Conservation (phyloP, 2,888 invertebrate genomes). For the Cephus pulcher region DNA sequence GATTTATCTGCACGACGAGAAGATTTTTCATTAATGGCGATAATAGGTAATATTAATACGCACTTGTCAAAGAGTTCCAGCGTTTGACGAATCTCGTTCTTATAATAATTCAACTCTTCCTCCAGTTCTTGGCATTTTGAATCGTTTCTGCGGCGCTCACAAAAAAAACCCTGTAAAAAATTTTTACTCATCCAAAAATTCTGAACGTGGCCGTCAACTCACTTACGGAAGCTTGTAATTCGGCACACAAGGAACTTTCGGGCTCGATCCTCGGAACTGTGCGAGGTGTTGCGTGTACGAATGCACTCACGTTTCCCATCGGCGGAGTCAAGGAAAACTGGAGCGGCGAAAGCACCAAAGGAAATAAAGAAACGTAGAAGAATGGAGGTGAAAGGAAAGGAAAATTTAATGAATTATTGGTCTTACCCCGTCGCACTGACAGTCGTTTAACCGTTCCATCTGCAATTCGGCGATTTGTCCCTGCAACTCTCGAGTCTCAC, state of each 20-base stretch:
- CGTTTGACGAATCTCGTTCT: conserved; percentile 33
- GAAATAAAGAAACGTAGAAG: too few species aligned
- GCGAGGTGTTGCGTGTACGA: conserved; percentile 33
- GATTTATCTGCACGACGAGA: too few species aligned
- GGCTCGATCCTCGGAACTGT: conserved; percentile 17
- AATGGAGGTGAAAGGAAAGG: too few species aligned
- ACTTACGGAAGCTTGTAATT: conserved; percentile 44
- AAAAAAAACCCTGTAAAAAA: conserved; percentile 39
- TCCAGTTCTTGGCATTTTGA: conserved; percentile 35
- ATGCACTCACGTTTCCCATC: conserved; percentile 21
- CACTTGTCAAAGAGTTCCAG: conserved; percentile 32
- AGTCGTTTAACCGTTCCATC: conserved; percentile 13
- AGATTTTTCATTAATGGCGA: too few species aligned
- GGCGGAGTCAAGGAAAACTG: conserved; percentile 36
- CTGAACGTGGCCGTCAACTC: background rate
- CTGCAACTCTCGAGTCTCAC: conserved; percentile 36
- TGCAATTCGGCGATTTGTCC: conserved; percentile 32
- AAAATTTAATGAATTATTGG: too few species aligned
- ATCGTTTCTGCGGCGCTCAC: conserved; percentile 17
- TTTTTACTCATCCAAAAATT: too few species aligned
- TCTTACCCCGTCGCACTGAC: background rate
- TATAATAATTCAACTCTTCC: conserved; percentile 37
- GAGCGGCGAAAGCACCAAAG: too few species aligned
- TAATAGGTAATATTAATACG: background rate
- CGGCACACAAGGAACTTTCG: conserved; percentile 39